Conservation (phyloP, 2,888 invertebrate species). For the Lithophane leautieri region DNA sequence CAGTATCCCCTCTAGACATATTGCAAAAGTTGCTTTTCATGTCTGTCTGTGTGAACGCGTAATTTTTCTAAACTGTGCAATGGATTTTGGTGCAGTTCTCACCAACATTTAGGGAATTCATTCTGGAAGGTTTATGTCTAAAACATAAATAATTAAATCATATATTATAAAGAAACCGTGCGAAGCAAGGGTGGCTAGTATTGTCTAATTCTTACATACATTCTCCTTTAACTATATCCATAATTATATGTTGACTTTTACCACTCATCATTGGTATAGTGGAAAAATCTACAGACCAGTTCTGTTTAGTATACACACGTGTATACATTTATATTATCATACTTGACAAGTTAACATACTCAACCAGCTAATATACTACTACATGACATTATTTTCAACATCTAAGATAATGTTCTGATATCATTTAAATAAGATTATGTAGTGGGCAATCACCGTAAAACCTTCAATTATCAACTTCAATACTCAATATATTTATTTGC, state of each 20-base stretch:
- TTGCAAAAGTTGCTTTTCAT: not conserved
- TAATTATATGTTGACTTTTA: not conserved
- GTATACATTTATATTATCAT: fast-evolving
- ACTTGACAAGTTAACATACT: not conserved
- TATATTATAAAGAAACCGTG: not conserved
- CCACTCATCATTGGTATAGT: not conserved
- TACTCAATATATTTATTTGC: too few relatives aligned
- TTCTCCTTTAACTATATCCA: not conserved
- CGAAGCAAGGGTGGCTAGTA: not conserved
- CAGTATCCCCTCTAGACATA: not conserved
- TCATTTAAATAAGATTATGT: not conserved
- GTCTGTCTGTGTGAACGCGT: not conserved
- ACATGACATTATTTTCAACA: not conserved
- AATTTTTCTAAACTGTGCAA: too few relatives aligned
- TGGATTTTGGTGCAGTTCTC: too few relatives aligned
- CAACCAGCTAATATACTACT: not conserved
- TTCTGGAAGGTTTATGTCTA: too few relatives aligned
- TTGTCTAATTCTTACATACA: not conserved
- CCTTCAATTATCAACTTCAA: not conserved
- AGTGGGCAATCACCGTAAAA: not conserved
- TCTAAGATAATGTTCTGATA: not conserved
- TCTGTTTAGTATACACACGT: not conserved
- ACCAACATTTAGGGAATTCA: too few relatives aligned
- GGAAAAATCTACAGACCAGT: not conserved
- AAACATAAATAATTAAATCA: too few relatives aligned